Evolutionary conservation across 2,113 vertebrate species (phyloP), one percentile per base, ranked within the genome.

Genomic region (Percopsis transmontana): DNA sequence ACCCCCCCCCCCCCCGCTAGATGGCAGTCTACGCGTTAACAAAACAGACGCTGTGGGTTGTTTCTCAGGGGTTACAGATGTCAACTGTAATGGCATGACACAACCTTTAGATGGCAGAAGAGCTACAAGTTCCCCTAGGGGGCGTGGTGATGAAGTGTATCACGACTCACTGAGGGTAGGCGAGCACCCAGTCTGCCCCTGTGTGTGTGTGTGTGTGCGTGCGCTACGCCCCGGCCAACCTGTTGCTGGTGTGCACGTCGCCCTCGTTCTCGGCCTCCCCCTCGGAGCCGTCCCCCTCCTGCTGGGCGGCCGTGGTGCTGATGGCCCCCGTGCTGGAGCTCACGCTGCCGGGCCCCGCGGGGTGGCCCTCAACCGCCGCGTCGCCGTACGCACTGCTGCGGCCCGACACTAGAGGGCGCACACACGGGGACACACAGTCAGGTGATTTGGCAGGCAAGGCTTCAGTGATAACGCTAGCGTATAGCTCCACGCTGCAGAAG

Each of bases 261-360:
- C 95, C 96, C 71, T 99, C 97, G 0, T 92, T 93, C 77, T 99
- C 97, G 1, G 87, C 96, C 88, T 98, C 97, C 0, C 95, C 96
- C 83, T 97, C 96, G 0, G 97, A 99, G 5, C 96, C 95, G 8
- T 99, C 97, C 27, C 96, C 95, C 76, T 99, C 97, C 78, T 97
- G 97, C 84, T 99, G 97, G 47, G 97, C 97, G 0, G 96, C 94
- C 70, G 96, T 93, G 66, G 96, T 99, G 87, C 96, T 99, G 89
- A 99, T 99, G 40, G 97, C 97, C 0, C 97, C 97, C 0, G 96
- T 99, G 89, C 97, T 99, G 20, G 97, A 99, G 85, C 97, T 99
- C 84, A 99, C 86, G 0, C 97, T 99, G 74, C 97, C 96, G 0
- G 97, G 97, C 16, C 97, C 97, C 0, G 95, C 90, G 0, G 95